Evolutionary conservation across 2,888 invertebrate genomes (phyloP), one percentile per base, ranked within the genome.

Genomic region (Trachelus stipa): DNA sequence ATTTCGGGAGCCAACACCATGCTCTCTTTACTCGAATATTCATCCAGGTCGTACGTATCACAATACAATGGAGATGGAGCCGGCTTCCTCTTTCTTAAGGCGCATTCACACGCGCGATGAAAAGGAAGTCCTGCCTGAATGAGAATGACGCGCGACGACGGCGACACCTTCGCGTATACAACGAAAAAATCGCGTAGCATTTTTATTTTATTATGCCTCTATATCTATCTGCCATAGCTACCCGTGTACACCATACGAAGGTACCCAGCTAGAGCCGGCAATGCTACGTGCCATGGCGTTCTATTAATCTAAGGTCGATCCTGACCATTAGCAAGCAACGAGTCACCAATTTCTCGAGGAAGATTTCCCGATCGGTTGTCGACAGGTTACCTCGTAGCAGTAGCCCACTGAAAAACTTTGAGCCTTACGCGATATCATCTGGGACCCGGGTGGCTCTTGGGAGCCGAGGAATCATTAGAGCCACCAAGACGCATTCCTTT

Each of bases 41-140:
- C 71, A 71, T 71, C 71, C 71, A 71, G 71, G 33, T 56, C 23
- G 23, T 56, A 71, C 79, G 81, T 79, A 81, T 83, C 83, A 88
- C 86, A 86, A 87, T 84, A 80, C 80, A 79, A 80, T 71, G 83
- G 71, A 84, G 86, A 85, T 86, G 83, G 85, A 85, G 86, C 84
- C 84, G 80, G 82, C 82, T 80, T 79, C 82, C 79, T 81, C 81
- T 79, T 80, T 85, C 84, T 69, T 71, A 79, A 80, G 84, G 80
- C 82, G 83, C 83, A 88, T 90, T 90, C 90, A 90, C 88, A 88
- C 87, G 88, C 85, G 81, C 84, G 84, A 85, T 88, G 86, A 88
- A 89, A 87, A 87, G 87, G 87, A 88, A 88, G 85, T 84, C 81
- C 79, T 76, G 82, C 77, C 83, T 77, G 79, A 80, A 80, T 80